Evolutionary conservation across 2,888 invertebrate genomes (phyloP).

Genomic region (Dasypogon diadema): DNA sequence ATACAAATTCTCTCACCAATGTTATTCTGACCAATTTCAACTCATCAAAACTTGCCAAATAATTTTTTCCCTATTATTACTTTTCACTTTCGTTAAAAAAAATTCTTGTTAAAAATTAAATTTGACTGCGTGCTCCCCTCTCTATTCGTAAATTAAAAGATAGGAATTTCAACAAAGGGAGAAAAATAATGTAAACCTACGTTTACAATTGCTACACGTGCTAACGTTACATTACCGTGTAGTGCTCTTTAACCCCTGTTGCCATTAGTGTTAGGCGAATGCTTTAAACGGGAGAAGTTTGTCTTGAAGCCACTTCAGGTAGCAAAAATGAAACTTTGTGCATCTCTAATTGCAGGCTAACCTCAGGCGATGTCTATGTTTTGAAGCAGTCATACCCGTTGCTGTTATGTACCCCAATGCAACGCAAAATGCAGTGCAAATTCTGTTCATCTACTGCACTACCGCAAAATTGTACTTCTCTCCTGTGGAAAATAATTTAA

Average conservation of each 20-base stretch:
- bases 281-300: constrained; percentile 30
- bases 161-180: constrained; percentile 11
- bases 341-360: constrained; percentile 52
- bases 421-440: constrained; percentile 4
- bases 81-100: not conserved
- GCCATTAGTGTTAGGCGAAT: constrained; percentile 1
- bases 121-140: not conserved
- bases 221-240: not conserved
- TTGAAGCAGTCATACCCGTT: constrained; percentile 40
- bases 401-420: not conserved
- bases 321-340: constrained; percentile 44
- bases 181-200: constrained; percentile 25
- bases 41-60: not conserved
- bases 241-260: constrained; percentile 23
- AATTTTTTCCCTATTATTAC: not conserved
- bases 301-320: constrained; percentile 40
- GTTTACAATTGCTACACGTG: constrained; percentile 23
- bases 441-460: not conserved
- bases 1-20: too few relatives aligned
- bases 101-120: not conserved
- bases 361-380: constrained; percentile 51
- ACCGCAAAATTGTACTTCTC: not conserved
- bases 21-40: too few relatives aligned
- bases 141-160: constrained; percentile 31
- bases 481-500: constrained; percentile 29